Evolutionary conservation across 2,888 invertebrate genomes (phyloP), one percentile per base, ranked within the genome.

Genomic region (Nebria brevicollis): DNA sequence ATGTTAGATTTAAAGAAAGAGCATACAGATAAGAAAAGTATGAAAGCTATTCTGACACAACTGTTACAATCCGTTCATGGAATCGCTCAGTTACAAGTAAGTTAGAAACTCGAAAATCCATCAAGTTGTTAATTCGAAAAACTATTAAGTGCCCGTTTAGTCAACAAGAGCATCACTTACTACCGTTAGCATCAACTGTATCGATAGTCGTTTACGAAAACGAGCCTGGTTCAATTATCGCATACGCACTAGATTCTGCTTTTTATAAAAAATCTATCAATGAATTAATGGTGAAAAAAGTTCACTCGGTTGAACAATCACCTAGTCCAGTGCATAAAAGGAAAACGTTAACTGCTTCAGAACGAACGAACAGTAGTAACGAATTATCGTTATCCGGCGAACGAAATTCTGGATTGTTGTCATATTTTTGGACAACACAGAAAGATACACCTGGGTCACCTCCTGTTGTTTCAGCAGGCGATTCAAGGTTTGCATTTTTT

Each of bases 151-250:
- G 91, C 82, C 94, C 94, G 1, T 91, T 94, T 85, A 90, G 91
- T 13, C 84, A 90, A 0, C 91, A 92, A 83, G 95, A 96, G 86
- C 96, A 96, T 88, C 92, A 94, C 85, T 90, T 93, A 5, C 87
- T 95, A 26, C 93, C 93, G 0, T 85, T 91, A 20, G 93, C 93
- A 83, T 88, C 86, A 11, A 85, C 85, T 10, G 90, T 93, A n/a
- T 93, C 94, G 0, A 89, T 95, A n/a, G 91, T 94, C 1, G 94
- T 97, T 0, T 94, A 94, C 84, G 96, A 96, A 87, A 92, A 92
- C 66, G 96, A 97, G 87, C 93, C 94, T 0, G 95, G 96, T 83
- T 96, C 96, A 0, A 94, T 97, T 77, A 95, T 97, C 82, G 95
- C 97, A 0, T 96, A 95, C 86, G 93, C 95, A 0, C 89, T 97